These are phyloP conservation scores for Microdon myrmicae DNA, from an alignment of 2,888 invertebrate species.

Conservation along the genomic window DNA sequence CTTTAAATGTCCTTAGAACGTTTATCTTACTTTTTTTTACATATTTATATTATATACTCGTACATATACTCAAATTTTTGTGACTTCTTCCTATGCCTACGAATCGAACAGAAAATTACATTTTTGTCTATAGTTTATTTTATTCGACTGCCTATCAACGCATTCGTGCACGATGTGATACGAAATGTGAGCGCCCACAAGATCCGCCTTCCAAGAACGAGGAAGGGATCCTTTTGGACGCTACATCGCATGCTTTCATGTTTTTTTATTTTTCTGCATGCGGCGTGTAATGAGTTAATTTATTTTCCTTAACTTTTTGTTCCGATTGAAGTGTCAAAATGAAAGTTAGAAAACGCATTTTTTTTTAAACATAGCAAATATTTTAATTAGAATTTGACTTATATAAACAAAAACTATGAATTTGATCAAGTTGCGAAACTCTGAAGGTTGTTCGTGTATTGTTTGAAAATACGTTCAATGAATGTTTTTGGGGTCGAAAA, in stretches of 20 bases:
- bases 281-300: conserved; percentile 22
- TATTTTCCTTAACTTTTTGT: neutral
- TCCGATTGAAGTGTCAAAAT: too few species aligned
- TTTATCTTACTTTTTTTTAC: conserved; percentile 25
- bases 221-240: conserved; percentile 7
- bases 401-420: neutral
- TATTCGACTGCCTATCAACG: conserved; percentile 32
- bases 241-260: conserved; percentile 41
- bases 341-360: neutral
- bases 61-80: conserved; percentile 45
- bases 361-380: neutral
- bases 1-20: conserved; percentile 51
- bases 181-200: conserved; percentile 11
- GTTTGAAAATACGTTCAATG: too few species aligned
- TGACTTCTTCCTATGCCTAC: conserved; percentile 54
- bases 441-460: conserved; percentile 19
- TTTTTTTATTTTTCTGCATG: conserved; percentile 31
- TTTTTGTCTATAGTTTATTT: conserved; percentile 25
- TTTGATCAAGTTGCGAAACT: conserved; percentile 32
- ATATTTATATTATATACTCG: conserved; percentile 7
- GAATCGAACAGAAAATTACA: conserved; percentile 20
- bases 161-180: conserved; percentile 25
- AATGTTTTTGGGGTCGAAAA: too few species aligned
- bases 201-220: neutral
- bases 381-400: conserved; percentile 6